Evolutionary conservation across 2,113 vertebrate species (phyloP), one percentile per base, ranked within the genome.

Genomic region (Sceloporus undulatus): DNA sequence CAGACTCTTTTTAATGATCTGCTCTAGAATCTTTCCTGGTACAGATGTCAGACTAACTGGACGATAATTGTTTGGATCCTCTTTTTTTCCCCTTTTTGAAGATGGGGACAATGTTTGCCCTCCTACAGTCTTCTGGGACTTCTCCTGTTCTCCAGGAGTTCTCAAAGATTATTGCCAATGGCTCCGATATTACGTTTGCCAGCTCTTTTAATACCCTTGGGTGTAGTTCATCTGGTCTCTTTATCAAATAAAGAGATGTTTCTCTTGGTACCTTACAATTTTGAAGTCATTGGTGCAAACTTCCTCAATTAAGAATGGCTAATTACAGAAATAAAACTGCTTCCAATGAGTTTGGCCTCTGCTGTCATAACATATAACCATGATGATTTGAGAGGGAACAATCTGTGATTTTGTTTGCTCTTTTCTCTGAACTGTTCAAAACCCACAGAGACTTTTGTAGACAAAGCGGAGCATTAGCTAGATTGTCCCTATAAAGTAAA

Each of bases 261-360:
- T 95, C 93, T 91, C 90, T 92, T 78, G 34, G 92, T 95, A 88
- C 83, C 88, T 66, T 86, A 90, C 92, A 88, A 87, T 89, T 75
- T 78, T 85, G 56, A 82, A 0, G 92, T 93, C 87, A 85, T 86
- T 85, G 89, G 85, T 91, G 90, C 94, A 82, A 79, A 90, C 90
- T 91, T 85, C 89, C 42, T 86, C 56, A 82, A 71, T 86, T 79
- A 90, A 76, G 70, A 78, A 82, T 86, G 85, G 34, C 85, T 82
- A 85, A 90, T 86, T 79, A 70, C 29, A 70, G 79, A 87, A 82
- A 90, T 48, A 89, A 90, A 34, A 38, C n/a, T 93, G 40, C 42
- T 82, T 79, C 62, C 73, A 81, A 87, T 93, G 73, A 92, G 11
- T 48, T 91, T 48, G 34, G 38, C 85, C 75, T 71, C 56, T 56